A percentile compares a stretch with the other conserved stretches of the same genome.
These are phyloP conservation scores for Rhyzopertha dominica DNA, from an alignment of 1,140 invertebrate species.

Conservation along the genomic window DNA sequence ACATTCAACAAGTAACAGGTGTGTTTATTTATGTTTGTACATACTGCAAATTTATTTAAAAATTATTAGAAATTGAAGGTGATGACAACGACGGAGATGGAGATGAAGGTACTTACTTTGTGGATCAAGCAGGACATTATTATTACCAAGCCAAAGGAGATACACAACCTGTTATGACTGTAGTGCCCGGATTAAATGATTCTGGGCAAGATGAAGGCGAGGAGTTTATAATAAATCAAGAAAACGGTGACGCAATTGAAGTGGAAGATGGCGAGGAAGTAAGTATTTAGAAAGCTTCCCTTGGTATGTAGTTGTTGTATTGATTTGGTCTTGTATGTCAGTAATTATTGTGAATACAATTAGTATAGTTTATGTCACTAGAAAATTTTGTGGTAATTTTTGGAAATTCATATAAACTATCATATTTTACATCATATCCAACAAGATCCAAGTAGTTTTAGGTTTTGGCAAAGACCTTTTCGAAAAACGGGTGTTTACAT, in stretches of 20 bases:
- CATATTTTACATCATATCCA: too few species aligned
- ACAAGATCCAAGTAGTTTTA: too few species aligned
- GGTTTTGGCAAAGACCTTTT: too few species aligned
- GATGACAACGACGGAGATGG: constrained; percentile 52
- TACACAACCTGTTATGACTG: constrained; percentile 60
- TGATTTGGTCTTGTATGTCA: constrained; percentile 6
- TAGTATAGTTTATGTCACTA: not conserved
- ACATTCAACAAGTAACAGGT: constrained; percentile 52
- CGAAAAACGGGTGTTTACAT: too few species aligned
- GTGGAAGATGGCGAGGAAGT: constrained; percentile 30
- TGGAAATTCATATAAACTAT: too few species aligned
- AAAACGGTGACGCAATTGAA: constrained; percentile 51
- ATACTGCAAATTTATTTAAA: not conserved
- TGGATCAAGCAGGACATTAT: constrained; percentile 71
- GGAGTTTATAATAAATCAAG: constrained; percentile 47
- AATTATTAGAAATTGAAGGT: constrained; percentile 38
- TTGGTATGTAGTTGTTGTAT: constrained; percentile 1
- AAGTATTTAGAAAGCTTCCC: constrained; percentile 8
- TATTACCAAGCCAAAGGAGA: constrained; percentile 65
- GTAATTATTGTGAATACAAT: not conserved
- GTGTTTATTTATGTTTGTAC: constrained; percentile 22
- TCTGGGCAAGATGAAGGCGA: constrained; percentile 45
- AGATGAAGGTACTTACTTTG: constrained; percentile 65
- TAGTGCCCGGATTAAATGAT: constrained; percentile 45
- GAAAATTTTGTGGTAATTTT: too few species aligned